Evolutionary conservation across 2,113 vertebrate species (phyloP).

Genomic region (Trematomus loennbergii): DNA sequence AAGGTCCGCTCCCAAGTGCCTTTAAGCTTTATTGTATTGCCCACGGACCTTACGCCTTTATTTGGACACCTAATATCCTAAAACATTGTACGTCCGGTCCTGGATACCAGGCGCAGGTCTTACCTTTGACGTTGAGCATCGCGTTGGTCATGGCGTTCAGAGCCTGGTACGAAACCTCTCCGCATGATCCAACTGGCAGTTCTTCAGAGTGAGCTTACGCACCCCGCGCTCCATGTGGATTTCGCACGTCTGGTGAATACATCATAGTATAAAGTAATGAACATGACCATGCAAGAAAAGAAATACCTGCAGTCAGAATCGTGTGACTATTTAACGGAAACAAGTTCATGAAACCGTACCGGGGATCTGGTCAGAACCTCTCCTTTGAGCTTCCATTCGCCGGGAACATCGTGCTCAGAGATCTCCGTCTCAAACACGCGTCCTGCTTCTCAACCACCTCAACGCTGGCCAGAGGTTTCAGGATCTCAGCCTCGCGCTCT

Average conservation of each 20-base stretch:
- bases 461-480: conserved; percentile 93
- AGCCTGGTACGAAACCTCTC: conserved; percentile 95
- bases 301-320: neutral
- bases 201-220: conserved; percentile 91
- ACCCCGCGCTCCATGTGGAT: conserved; percentile 92
- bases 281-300: neutral
- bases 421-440: conserved; percentile 96
- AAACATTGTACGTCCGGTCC: fast-evolving
- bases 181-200: conserved; percentile 94
- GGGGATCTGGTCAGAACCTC: conserved; percentile 93
- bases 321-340: neutral
- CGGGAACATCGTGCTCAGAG: conserved; percentile 92
- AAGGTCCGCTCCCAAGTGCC: conserved; percentile 23
- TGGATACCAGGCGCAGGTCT: neutral
- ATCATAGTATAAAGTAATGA: neutral
- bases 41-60: conserved; percentile 52
- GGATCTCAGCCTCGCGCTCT: conserved; percentile 94
- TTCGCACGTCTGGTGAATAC: conserved; percentile 89
- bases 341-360: conserved; percentile 82
- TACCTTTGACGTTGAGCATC: conserved; percentile 97
- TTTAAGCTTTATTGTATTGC: conserved; percentile 45
- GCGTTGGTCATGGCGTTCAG: conserved; percentile 92
- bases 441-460: conserved; percentile 94
- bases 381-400: conserved; percentile 98
- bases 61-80: conserved; percentile 1